These are phyloP conservation scores for Leptopilina drosophilae DNA, from an alignment of 2,888 invertebrate species.

Conservation along the genomic window DNA sequence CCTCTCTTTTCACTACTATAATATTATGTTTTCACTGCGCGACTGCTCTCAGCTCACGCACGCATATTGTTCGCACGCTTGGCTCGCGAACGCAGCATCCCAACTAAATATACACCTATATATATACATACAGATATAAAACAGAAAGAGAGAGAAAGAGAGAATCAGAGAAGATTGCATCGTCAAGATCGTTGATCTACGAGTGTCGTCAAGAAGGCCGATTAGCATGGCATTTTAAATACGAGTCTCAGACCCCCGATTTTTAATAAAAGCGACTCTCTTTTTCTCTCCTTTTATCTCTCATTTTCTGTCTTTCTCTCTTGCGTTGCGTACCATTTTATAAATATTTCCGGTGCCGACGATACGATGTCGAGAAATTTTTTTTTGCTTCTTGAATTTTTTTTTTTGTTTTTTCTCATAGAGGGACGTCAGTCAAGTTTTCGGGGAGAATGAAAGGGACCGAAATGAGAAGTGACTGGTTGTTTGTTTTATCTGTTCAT, in stretches of 20 bases:
- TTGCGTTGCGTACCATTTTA: constrained; percentile 6
- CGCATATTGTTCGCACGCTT: no score
- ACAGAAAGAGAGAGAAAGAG: no score
- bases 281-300: neutral
- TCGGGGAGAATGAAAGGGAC: constrained; percentile 12
- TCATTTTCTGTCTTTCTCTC: neutral
- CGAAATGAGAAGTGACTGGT: neutral
- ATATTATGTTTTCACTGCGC: neutral
- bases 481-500: neutral
- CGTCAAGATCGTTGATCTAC: constrained; percentile 40
- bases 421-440: constrained; percentile 32
- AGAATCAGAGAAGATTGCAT: constrained; percentile 30
- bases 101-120: neutral
- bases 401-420: neutral
- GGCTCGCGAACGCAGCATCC: constrained; percentile 2
- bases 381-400: no score
- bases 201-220: constrained; percentile 39
- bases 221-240: constrained; percentile 41
- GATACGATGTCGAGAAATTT: neutral
- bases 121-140: no score
- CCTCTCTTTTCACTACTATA: neutral
- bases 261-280: constrained; percentile 21
- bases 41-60: neutral
- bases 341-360: constrained; percentile 37
- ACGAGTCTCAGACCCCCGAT: constrained; percentile 18